These are phyloP conservation scores for Meloidogyne exigua DNA, from an alignment of 1,140 invertebrate species.

Conservation along the genomic window DNA sequence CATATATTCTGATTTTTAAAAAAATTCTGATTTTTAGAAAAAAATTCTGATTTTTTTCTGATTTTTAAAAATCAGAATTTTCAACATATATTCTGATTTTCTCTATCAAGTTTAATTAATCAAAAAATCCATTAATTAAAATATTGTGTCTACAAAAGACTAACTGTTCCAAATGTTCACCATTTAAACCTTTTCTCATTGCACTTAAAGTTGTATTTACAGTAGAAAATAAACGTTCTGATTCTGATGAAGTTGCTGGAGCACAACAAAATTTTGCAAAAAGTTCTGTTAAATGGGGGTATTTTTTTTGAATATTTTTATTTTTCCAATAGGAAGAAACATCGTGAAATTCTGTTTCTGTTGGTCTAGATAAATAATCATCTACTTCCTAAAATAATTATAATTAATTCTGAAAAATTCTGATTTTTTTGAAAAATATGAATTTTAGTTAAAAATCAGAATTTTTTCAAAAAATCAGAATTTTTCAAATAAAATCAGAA, in stretches of 20 bases:
- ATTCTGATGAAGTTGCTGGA: background rate
- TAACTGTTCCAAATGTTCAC: background rate
- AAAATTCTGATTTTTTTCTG: too few species aligned
- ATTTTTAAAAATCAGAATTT: too few species aligned
- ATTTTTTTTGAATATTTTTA: background rate
- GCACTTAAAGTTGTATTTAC: slow-evolving; percentile 4
- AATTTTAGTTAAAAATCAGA: background rate
- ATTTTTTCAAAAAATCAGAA: too few species aligned
- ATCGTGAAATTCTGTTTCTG: slow-evolving; percentile 2
- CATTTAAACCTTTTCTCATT: slow-evolving; percentile 4
- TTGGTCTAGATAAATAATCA: background rate
- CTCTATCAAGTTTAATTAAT: too few species aligned
- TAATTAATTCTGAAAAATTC: background rate
- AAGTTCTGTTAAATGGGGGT: background rate
- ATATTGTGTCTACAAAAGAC: background rate
- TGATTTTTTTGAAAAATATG: too few species aligned
- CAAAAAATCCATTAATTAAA: slow-evolving; percentile 4
- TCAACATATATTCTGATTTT: too few species aligned
- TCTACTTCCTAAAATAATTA: background rate
- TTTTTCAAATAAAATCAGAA: background rate
- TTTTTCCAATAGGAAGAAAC: background rate
- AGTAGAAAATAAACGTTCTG: background rate
- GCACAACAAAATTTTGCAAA: slow-evolving; percentile 2
- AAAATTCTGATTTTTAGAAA: too few species aligned
- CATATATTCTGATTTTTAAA: too few species aligned